Evolutionary conservation across 2,888 invertebrate species (phyloP).

Genomic region (Lapara coniferarum): DNA sequence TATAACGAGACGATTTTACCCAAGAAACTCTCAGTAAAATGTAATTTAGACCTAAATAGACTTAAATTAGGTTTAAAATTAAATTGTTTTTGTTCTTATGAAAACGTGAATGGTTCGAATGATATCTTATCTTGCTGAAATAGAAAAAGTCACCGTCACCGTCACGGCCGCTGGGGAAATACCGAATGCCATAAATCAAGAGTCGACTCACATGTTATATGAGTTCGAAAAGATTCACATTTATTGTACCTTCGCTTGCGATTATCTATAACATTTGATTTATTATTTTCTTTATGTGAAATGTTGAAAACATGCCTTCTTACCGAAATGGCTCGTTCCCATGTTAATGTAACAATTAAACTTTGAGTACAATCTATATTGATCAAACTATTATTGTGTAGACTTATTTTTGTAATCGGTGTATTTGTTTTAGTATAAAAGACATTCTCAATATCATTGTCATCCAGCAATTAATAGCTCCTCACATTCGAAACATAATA

Average conservation of each 20-base stretch:
- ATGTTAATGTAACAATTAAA: too few relatives aligned
- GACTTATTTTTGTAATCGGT: too few relatives aligned
- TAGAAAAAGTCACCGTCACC: neutral
- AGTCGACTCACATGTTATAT: slow-evolving; percentile 11
- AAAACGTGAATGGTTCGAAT: too few relatives aligned
- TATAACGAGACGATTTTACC: slow-evolving; percentile 27
- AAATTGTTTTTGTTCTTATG: slow-evolving; percentile 7
- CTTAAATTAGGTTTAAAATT: slow-evolving; percentile 13
- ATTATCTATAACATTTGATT: slow-evolving; percentile 10
- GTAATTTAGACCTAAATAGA: slow-evolving; percentile 16
- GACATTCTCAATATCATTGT: too few relatives aligned
- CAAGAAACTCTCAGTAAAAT: slow-evolving; percentile 19
- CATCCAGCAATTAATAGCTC: too few relatives aligned
- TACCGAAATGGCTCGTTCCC: too few relatives aligned
- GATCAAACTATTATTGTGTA: too few relatives aligned
- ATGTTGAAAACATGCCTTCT: neutral
- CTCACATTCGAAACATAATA: too few relatives aligned
- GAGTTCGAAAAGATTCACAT: slow-evolving; percentile 16
- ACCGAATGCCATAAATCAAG: slow-evolving; percentile 10
- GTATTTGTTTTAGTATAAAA: too few relatives aligned
- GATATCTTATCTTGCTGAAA: neutral
- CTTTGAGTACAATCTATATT: too few relatives aligned
- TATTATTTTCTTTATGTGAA: neutral
- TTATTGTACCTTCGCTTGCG: slow-evolving; percentile 13
- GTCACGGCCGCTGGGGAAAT: slow-evolving; percentile 19